Conservation (phyloP, 2,113 vertebrate species). For the Entomyzon cyanotis region DNA sequence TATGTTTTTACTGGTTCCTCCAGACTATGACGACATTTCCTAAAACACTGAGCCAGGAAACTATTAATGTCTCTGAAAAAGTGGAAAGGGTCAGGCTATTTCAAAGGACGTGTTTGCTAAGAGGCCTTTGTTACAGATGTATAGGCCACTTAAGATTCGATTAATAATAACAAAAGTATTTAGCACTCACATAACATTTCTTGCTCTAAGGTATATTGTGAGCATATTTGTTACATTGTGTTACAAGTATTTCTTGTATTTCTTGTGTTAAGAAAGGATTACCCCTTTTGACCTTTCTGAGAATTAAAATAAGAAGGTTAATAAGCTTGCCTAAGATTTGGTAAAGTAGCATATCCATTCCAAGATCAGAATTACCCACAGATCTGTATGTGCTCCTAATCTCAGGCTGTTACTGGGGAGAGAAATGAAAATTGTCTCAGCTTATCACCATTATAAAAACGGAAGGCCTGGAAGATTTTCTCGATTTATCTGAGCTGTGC, state of each 20-base stretch:
- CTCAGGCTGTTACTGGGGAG: background rate
- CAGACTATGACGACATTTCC: constrained; percentile 78
- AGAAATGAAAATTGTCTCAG: background rate
- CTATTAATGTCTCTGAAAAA: constrained; percentile 73
- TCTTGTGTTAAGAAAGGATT: background rate
- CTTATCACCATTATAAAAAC: background rate
- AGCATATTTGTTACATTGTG: background rate
- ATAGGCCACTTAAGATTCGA: background rate
- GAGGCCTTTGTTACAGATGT: background rate
- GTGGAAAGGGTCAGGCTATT: constrained; percentile 58
- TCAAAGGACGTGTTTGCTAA: constrained; percentile 45
- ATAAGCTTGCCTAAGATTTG: background rate
- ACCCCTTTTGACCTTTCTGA: background rate
- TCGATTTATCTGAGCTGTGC: background rate
- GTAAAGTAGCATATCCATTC: background rate
- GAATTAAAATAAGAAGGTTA: background rate
- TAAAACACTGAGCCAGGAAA: constrained; percentile 75
- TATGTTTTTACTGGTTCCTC: constrained; percentile 80
- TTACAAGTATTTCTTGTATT: background rate
- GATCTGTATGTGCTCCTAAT: background rate
- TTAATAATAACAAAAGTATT: background rate
- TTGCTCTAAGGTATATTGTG: background rate
- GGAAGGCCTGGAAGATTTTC: background rate
- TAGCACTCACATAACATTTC: background rate
- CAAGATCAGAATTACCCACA: background rate